Evolutionary conservation across 2,888 invertebrate genomes (phyloP).

Genomic region (Danaus chrysippus): DNA sequence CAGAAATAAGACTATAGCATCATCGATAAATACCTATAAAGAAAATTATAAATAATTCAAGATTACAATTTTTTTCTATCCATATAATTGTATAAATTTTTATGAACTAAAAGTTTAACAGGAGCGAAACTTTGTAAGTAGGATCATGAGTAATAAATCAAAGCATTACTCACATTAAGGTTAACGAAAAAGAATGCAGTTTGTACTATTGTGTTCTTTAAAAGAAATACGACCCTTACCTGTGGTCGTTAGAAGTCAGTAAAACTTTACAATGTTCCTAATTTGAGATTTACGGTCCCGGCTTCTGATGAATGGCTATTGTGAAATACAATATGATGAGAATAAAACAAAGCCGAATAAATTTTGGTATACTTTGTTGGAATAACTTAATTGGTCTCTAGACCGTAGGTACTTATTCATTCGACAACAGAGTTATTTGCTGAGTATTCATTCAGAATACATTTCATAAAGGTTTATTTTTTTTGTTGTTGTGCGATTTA

Average conservation of each 20-base stretch:
- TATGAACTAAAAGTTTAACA: not conserved
- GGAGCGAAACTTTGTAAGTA: conserved; percentile 1
- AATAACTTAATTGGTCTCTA: conserved; percentile 13
- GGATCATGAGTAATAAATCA: conserved; percentile 14
- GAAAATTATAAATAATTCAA: no score
- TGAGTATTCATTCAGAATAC: no score
- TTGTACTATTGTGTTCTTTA: conserved; percentile 37
- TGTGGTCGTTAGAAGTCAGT: conserved; percentile 52
- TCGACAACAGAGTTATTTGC: no score
- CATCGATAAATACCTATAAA: no score
- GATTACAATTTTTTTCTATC: no score
- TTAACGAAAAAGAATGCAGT: conserved; percentile 16
- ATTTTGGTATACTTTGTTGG: conserved; percentile 22
- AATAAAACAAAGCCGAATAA: conserved; percentile 30
- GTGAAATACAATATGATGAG: conserved; percentile 49
- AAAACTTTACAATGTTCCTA: conserved; percentile 70
- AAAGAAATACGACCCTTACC: conserved; percentile 52
- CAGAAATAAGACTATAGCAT: no score
- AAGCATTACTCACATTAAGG: conserved; percentile 6
- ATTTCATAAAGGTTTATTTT: no score
- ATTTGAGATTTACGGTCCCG: conserved; percentile 59
- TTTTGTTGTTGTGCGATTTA: no score
- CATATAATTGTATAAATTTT: not conserved
- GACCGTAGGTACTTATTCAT: not conserved
- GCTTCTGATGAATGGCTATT: conserved; percentile 57